Evolutionary conservation across 2,888 invertebrate species (phyloP).

Genomic region (Apantesis nais): DNA sequence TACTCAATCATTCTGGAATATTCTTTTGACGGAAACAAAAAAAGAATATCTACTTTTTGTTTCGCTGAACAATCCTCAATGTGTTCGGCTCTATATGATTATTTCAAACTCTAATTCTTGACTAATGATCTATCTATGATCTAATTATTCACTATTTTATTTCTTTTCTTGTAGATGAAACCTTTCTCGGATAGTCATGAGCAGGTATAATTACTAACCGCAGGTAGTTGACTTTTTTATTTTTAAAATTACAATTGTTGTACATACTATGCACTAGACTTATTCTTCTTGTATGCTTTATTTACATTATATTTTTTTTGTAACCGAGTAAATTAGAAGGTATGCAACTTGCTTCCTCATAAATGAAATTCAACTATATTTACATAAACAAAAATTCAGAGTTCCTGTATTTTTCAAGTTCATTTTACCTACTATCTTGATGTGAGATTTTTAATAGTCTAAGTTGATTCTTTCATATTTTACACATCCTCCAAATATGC

Average conservation of each 20-base stretch:
- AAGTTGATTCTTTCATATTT: constrained; percentile 12
- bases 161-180: constrained; percentile 84
- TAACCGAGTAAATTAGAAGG: constrained; percentile 36
- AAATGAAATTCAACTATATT: constrained; percentile 26
- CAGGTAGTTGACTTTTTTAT: constrained; percentile 73
- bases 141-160: constrained; percentile 52
- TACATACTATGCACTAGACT: constrained; percentile 56
- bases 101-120: constrained; percentile 33
- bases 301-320: constrained; percentile 40
- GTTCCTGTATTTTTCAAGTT: constrained; percentile 4
- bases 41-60: constrained; percentile 18
- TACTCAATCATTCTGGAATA: background rate
- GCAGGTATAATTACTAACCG: constrained; percentile 76
- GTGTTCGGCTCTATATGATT: constrained; percentile 23
- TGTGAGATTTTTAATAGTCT: constrained; percentile 10
- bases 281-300: constrained; percentile 50
- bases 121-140: constrained; percentile 29
- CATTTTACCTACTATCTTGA: background rate
- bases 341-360: constrained; percentile 56
- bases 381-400: background rate
- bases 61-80: constrained; percentile 16
- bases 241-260: constrained; percentile 60
- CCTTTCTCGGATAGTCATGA: constrained; percentile 85
- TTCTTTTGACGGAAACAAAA: background rate
- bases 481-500: constrained; percentile 15